Conservation (phyloP, 1,140 invertebrate genomes). For the Nephotettix cincticeps region DNA sequence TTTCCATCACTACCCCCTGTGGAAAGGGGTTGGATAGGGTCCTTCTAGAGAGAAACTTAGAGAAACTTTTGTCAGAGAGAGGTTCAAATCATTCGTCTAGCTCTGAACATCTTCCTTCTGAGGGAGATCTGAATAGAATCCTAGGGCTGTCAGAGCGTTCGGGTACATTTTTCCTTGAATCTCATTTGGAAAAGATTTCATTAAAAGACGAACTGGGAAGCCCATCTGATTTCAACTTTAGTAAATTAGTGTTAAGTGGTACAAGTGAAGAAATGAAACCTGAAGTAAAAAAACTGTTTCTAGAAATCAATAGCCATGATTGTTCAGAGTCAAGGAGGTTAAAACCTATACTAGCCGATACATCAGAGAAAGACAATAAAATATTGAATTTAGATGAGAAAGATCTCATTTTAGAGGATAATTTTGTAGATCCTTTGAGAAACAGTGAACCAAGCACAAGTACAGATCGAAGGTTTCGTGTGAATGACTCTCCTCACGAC, state of each 20-base stretch:
- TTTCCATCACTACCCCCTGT: conserved; percentile 11
- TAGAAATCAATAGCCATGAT: conserved; percentile 17
- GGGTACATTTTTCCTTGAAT: conserved; percentile 3
- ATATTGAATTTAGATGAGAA: conserved; percentile 4
- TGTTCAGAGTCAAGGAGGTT: background rate
- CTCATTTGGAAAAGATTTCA: conserved; percentile 21
- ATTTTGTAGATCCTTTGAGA: conserved; percentile 53
- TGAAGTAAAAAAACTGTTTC: conserved; percentile 26
- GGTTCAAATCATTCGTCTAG: conserved; percentile 25
- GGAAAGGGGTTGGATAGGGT: conserved; percentile 57
- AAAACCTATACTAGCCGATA: background rate
- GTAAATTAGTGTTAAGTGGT: conserved; percentile 13
- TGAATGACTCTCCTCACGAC: conserved; percentile 41
- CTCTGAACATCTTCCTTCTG: conserved; percentile 17
- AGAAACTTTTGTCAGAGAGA: conserved; percentile 50
- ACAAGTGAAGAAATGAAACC: background rate
- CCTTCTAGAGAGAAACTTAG: conserved; percentile 59
- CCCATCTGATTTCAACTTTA: conserved; percentile 18
- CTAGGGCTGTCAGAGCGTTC: background rate
- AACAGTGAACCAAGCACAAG: conserved; percentile 51
- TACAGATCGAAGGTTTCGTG: conserved; percentile 49
- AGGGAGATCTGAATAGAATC: background rate
- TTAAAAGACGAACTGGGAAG: conserved; percentile 11
- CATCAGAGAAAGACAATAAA: background rate
- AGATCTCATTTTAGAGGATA: background rate